These are phyloP conservation scores for Umimayanthus kanabou DNA, from an alignment of 92 coral and sea anemone genomes.

Conservation along the genomic window DNA sequence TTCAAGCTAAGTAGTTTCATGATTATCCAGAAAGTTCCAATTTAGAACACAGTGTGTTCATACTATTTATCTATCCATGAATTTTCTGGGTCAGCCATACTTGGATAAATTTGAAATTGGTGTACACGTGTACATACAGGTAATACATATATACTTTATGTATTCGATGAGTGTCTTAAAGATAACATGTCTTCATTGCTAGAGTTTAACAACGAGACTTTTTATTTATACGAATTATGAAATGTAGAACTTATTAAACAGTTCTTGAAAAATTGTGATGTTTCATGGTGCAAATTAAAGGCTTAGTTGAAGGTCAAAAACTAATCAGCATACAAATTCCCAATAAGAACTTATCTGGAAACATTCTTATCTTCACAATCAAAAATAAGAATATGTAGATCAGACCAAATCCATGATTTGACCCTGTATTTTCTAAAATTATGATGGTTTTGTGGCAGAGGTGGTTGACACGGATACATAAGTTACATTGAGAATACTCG, in stretches of 20 bases:
- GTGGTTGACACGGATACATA: not conserved
- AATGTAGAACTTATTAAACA: not conserved
- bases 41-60: not conserved
- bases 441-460: not conserved
- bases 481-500: too few relatives aligned
- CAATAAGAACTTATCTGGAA: too few relatives aligned
- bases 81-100: not conserved
- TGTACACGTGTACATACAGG: not conserved
- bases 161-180: not conserved
- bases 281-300: too few relatives aligned
- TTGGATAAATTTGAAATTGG: not conserved
- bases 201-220: not conserved
- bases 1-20: not conserved
- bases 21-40: not conserved
- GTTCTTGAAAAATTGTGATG: not conserved
- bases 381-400: too few relatives aligned
- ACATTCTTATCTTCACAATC: too few relatives aligned
- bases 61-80: not conserved
- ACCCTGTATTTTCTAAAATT: too few relatives aligned
- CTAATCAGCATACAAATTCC: too few relatives aligned
- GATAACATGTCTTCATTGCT: too few relatives aligned
- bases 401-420: too few relatives aligned
- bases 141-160: too few relatives aligned
- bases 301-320: too few relatives aligned
- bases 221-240: too few relatives aligned